Evolutionary conservation across 2,113 vertebrate species (phyloP), one percentile per base, ranked within the genome.

Genomic region (Xerus inauris): DNA sequence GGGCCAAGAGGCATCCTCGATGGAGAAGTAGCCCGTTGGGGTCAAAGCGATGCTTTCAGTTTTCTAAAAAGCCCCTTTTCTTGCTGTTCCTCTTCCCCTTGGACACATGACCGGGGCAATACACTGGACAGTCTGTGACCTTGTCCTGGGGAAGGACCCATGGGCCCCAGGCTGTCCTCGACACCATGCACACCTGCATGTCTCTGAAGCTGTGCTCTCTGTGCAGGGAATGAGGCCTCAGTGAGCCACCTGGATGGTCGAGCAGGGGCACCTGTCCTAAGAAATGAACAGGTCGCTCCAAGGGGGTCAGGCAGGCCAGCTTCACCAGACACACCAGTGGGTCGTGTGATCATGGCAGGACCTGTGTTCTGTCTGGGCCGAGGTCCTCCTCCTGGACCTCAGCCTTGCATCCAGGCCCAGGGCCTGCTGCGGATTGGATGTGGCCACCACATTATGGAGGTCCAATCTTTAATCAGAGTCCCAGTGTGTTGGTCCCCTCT

Each of bases 31-130:
- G 28, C n/a, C 47, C 9, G 72, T 2, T 14, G 1, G 47, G 30
- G 32, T 40, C 71, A 17, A 2, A 28, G 17, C 0, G 1, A 26
- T 35, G 7, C 7, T 47, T 19, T 22, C 0, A 0, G 49, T 19
- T 38, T 82, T 24, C 65, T 72, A 38, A 22, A 86, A 87, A 94
- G 30, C 24, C 62, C 45, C 40, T 42, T 42, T 32, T 1, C 19
- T 0, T 8, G 57, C 9, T 38, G 4, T 32, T 59, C 45, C n/a
- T 35, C 16, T 24, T 62, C 22, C 5, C 72, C 2, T 0, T 8
- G 54, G 64, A 19, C 30, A 2, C 6, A 32, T 0, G 6, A 59
- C 64, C 42, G 2, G 6, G 8, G 38, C 10, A 26, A 16, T 57
- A 32, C 45, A 12, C 6, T n/a, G 14, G 4, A 28, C 42, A 42